Evolutionary conservation across 2,888 invertebrate genomes (phyloP), one percentile per base, ranked within the genome.

Genomic region (Drosophila neutralis): DNA sequence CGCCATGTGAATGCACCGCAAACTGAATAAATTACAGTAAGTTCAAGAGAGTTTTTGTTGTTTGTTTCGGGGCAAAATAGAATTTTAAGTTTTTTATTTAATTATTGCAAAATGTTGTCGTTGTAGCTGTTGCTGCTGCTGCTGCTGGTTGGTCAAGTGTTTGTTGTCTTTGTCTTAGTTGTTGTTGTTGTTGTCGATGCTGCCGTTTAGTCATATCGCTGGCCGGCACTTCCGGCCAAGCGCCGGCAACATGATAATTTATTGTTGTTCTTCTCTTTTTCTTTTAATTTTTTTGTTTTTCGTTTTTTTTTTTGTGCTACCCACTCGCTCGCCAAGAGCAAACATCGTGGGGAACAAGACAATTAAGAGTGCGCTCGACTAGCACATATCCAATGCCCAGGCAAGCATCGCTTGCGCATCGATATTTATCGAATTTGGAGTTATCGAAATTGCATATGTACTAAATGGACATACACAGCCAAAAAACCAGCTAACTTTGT

Each of bases 1-100:
- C 92, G 91, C 93, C 93, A 93, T 93, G 93, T 91, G 93, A 92
- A 91, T 93, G 91, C 90, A 93, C 93, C 91, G 92, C 93, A 92
- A 90, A 93, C 93, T 93, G 91, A 87, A 92, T 90, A 90, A 86
- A 92, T 92, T 87, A 88, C 79, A 92, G 90, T 86, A 89, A 88
- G 84, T 90, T 89, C 85, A 83, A 86, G 87, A 91, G 66, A 80
- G 83, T 52, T 66, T 70, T 81, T 69, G 42, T 65, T 80, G 36
- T 72, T 45, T 72, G 51, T 72, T 60, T 56, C 29, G 58, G 60
- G 38, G 64, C 62, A 68, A 52, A 61, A 57, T 61, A 69, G 57
- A 76, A 62, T 65, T 66, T 45, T 40, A 24, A 45, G 21, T 45
- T 45, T 8, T 36, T 27, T 42, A 31, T 15, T 49, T 63, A 11